Evolutionary conservation across 2,797 vertebrate species (phyloP).

Genomic region (Apodemus agrarius): DNA sequence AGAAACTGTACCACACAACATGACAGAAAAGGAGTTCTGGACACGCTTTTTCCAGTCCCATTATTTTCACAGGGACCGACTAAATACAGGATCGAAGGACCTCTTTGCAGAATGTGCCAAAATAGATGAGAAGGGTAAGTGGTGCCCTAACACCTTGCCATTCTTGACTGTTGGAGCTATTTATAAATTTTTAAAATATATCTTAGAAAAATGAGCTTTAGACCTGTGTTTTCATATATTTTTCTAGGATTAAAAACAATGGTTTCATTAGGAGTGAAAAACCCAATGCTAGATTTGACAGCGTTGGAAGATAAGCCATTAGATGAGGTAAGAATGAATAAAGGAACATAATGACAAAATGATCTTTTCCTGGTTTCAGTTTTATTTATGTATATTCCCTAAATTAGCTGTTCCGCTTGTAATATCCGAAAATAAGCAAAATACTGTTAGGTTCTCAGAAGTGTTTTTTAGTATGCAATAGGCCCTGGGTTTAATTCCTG

Average conservation of each 20-base stretch:
- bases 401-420: neutral
- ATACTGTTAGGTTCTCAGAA: conserved; percentile 7
- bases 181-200: conserved; percentile 23
- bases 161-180: conserved; percentile 8
- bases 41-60: conserved; percentile 99
- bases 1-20: conserved; percentile 98
- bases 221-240: conserved; percentile 55
- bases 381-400: neutral
- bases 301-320: conserved; percentile 96
- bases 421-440: conserved; percentile 36
- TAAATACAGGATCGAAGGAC: conserved; percentile 97
- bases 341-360: conserved; percentile 30
- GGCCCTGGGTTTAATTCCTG: neutral
- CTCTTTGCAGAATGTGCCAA: conserved; percentile 99
- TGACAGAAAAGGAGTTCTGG: conserved; percentile 99
- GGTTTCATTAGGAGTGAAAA: conserved; percentile 98
- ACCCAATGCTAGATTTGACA: conserved; percentile 96
- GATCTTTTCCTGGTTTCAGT: conserved; percentile 2
- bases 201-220: conserved; percentile 18
- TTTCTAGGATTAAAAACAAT: conserved; percentile 95
- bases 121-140: conserved; percentile 96
- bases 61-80: conserved; percentile 98
- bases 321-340: conserved; percentile 92
- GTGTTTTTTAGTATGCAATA: neutral
- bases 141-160: neutral